phyloP scores from a whole-genome alignment of 2,797 vertebrate genomes.

The Brachymystax lenok region DNA sequence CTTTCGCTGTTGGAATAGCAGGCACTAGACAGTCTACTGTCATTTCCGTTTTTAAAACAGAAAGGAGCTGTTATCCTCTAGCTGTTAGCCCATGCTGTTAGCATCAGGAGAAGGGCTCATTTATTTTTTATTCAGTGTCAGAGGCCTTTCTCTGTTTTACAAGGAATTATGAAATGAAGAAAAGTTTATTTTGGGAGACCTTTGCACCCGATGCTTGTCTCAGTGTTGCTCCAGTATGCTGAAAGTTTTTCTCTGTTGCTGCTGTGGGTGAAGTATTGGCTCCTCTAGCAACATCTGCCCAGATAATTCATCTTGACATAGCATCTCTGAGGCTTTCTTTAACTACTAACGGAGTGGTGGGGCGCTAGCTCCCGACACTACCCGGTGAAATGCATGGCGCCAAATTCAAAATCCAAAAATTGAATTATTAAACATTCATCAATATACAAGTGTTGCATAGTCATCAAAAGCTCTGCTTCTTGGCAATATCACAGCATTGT shows the following conservation, averaged over 20 bases:
- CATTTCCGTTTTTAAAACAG: not conserved
- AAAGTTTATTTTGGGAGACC: conserved; percentile 10
- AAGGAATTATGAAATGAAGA: conserved; percentile 4
- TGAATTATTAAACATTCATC: too few species aligned
- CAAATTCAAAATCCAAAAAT: too few species aligned
- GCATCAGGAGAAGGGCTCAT: not conserved
- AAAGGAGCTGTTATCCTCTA: not conserved
- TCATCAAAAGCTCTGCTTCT: too few species aligned
- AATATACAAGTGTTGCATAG: too few species aligned
- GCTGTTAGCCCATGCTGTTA: not conserved
- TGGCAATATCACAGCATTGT: too few species aligned
- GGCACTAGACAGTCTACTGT: not conserved
- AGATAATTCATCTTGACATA: conserved; percentile 10
- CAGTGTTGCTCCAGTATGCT: not conserved
- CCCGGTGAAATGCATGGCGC: too few species aligned
- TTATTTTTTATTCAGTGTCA: conserved; percentile 6
- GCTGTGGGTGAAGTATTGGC: conserved; percentile 5
- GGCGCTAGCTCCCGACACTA: too few species aligned
- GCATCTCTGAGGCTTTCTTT: conserved; percentile 1
- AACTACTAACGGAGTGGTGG: too few species aligned
- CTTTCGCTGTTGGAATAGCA: conserved; percentile 13
- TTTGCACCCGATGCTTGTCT: conserved; percentile 1
- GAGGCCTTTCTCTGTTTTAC: not conserved
- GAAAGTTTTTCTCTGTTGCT: not conserved
- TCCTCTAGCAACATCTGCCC: conserved; percentile 8